Percentiles rank a stretch among this genome's conserved stretches.
phyloP scores from a whole-genome alignment of 2,797 vertebrate genomes.

The Pangasius macronema region DNA sequence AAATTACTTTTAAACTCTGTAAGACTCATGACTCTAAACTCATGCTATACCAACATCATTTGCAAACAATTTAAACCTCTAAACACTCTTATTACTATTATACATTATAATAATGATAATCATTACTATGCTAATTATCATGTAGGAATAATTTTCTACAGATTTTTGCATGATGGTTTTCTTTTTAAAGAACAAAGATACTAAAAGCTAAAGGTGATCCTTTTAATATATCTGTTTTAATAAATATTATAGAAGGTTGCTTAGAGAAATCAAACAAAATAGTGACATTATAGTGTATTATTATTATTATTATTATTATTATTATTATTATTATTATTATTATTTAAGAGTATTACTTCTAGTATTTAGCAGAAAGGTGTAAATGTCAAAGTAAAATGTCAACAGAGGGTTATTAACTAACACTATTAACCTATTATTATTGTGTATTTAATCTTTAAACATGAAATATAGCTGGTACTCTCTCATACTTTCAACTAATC shows the following conservation, averaged over 20 bases:
- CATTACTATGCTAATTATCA: not conserved
- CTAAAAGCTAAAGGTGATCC: not conserved
- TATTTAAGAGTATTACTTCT: not conserved
- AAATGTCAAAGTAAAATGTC: not conserved
- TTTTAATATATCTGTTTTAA: not conserved
- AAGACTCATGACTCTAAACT: not conserved
- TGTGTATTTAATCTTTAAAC: not conserved
- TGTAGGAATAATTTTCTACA: not conserved
- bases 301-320: not conserved
- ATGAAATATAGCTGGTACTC: not conserved
- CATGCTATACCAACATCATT: not conserved
- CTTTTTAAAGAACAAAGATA: not conserved
- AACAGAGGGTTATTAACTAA: no score
- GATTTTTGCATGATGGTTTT: not conserved
- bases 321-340: not conserved
- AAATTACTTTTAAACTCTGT: not conserved
- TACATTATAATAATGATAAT: not conserved
- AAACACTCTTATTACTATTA: not conserved
- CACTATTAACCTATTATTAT: not conserved
- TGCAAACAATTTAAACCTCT: not conserved
- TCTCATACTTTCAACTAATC: not conserved
- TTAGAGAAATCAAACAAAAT: not conserved
- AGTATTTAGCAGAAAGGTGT: not conserved
- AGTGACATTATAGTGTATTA: not conserved
- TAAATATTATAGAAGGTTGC: not conserved